Base-by-base conservation (phyloP, 2,888 invertebrate genomes). In the Tachina fera region DNA sequence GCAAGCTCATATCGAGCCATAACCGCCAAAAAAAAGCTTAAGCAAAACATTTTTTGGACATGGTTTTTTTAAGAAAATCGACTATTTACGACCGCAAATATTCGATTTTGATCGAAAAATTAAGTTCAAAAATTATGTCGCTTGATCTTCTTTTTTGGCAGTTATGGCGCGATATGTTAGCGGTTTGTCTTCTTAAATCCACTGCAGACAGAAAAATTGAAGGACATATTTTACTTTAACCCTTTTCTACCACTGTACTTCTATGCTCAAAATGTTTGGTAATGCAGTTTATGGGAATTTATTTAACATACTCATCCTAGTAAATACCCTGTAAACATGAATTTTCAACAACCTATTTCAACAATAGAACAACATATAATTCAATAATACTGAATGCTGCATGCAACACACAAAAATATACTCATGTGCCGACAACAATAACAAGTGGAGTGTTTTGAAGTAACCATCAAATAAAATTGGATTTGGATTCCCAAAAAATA, bases 361-460 rank as follows among this genome's bases (percentile, higher is more conserved):
- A 83, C 83, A 83, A 83, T 83, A 83, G 71, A 68, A 63, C 45
- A 83, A 77, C 77, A 60, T 51, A 83, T 72, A 72, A 77, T 83
- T 83, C 76, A 76, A 77, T 83, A 76, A 65, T 77, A 82, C 70
- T 65, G 11, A 60, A 74, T 45, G 31, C 41, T 67, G 67, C 51
- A 63, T 72, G 14, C 41, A 63, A 63, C 53, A 61, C 51, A 63
- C 61, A 8, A 39, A 60, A 53, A 70, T 31, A 45, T 31, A 13
- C 31, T 63, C 39, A n/a, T 31, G 65, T 49, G 16, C 43, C 60
- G 39, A 41, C 41, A 71, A 43, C 71, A 71, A 82, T 71, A 65
- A 77, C 77, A 72, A 83, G 71, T 77, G 71, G 45, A 83, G 71
- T 70, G 63, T 68, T 75, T 63, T 65, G 56, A 77, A 83, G 71